Conservation (phyloP, 2,113 vertebrate genomes). For the Sciurus niger region DNA sequence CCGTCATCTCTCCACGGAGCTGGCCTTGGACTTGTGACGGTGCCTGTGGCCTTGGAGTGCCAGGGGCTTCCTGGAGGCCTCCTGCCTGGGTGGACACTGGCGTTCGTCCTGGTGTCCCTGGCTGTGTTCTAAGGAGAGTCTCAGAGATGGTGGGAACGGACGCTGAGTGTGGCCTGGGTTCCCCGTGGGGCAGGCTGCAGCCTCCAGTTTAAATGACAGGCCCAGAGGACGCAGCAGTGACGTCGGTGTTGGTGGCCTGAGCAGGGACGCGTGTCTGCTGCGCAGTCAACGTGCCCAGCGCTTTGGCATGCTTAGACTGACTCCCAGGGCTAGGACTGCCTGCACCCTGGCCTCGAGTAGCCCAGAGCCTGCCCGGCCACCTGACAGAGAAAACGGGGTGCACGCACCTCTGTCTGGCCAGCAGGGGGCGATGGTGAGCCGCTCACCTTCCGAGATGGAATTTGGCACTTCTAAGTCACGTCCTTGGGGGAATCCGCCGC, state of each 20-base stretch:
- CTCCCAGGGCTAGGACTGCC: neutral
- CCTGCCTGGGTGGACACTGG: neutral
- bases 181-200: neutral
- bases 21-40: neutral
- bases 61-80: neutral
- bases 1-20: too few relatives aligned
- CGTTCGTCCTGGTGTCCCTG: neutral
- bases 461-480: neutral
- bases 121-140: neutral
- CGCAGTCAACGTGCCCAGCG: neutral
- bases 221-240: neutral
- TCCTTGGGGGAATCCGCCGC: neutral
- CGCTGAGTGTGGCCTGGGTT: neutral
- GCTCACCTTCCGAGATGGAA: fast-evolving
- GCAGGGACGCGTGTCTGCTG: neutral
- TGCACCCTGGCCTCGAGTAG: neutral
- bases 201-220: neutral
- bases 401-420: neutral
- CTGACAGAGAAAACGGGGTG: neutral
- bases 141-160: neutral
- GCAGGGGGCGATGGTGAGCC: neutral
- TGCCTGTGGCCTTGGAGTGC: fast-evolving
- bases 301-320: fast-evolving
- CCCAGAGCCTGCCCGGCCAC: neutral
- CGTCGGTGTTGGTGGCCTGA: neutral